Evolutionary conservation across 2,888 invertebrate species (phyloP).

Genomic region (Andricus quercusramuli): DNA sequence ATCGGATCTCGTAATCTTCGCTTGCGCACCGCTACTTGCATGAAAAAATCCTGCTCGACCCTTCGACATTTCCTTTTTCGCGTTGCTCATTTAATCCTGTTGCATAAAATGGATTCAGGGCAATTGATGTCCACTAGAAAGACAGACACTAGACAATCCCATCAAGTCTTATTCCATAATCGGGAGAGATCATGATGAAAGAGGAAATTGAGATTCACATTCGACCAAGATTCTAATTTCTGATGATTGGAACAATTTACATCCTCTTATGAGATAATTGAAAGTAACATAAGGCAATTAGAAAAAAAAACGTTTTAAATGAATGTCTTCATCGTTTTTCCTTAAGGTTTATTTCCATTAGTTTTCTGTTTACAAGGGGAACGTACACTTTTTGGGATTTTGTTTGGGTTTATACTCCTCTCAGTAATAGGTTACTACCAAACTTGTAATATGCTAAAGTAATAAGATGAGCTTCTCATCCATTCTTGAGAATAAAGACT

Average conservation of each 20-base stretch:
- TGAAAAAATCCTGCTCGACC: conserved; percentile 24
- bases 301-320: neutral
- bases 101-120: conserved; percentile 26
- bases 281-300: neutral
- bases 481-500: too few relatives aligned
- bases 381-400: too few relatives aligned
- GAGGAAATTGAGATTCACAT: neutral
- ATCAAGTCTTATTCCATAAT: neutral
- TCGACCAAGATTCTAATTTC: conserved; percentile 1
- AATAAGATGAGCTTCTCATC: too few relatives aligned
- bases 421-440: too few relatives aligned
- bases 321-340: neutral
- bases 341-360: too few relatives aligned
- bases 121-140: neutral
- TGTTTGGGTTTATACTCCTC: too few relatives aligned
- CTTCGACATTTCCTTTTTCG: conserved; percentile 35
- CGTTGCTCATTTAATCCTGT: neutral
- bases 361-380: too few relatives aligned
- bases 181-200: conserved; percentile 2
- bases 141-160: neutral
- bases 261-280: neutral
- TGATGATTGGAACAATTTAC: neutral
- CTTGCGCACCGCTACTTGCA: neutral
- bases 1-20: conserved; percentile 37
- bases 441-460: too few relatives aligned